These are phyloP conservation scores for Prinia subflava DNA, from an alignment of 2,113 vertebrate species.

Conservation along the genomic window DNA sequence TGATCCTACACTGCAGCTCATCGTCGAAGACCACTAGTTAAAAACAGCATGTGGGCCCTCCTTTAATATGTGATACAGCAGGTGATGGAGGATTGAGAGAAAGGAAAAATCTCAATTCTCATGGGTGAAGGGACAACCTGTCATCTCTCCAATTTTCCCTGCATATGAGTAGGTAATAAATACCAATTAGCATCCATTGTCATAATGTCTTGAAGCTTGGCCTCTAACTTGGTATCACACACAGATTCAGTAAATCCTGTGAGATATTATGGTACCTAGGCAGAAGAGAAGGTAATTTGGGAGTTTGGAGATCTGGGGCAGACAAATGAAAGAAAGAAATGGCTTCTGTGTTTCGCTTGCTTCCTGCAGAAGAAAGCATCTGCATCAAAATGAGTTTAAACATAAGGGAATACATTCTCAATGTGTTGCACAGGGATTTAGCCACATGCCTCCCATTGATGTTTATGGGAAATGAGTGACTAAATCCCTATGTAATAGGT, in stretches of 20 bases:
- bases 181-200: conserved; percentile 31
- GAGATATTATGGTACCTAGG: neutral
- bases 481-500: conserved; percentile 63
- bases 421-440: conserved; percentile 57
- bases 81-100: neutral
- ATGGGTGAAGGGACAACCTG: conserved; percentile 15
- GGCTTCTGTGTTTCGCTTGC: conserved; percentile 6
- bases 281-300: neutral
- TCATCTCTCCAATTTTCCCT: conserved; percentile 1
- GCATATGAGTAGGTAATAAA: conserved; percentile 38
- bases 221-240: conserved; percentile 1
- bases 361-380: conserved; percentile 53
- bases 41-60: neutral
- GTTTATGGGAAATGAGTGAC: conserved; percentile 58
- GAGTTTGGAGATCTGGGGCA: conserved; percentile 8
- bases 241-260: neutral
- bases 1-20: neutral
- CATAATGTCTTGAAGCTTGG: neutral
- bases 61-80: neutral
- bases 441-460: conserved; percentile 57
- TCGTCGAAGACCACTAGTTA: neutral
- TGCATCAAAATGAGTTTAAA: conserved; percentile 58
- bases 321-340: conserved; percentile 57
- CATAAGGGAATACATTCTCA: conserved; percentile 62
- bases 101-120: neutral